Conservation (phyloP, 2,113 vertebrate genomes). For the Laticauda colubrina region DNA sequence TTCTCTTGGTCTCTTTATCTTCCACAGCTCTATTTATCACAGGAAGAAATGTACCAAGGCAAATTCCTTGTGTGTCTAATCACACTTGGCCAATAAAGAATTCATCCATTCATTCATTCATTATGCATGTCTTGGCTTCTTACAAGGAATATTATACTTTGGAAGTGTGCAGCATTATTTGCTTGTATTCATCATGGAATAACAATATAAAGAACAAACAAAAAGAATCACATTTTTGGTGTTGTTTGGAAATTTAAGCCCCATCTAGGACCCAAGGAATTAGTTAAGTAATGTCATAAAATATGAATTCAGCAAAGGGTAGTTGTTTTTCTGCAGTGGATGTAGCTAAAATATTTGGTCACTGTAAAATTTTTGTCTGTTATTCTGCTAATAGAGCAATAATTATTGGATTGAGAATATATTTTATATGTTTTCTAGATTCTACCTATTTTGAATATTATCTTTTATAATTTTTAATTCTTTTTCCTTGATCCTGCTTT, state of each 20-base stretch:
- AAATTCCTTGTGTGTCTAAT: too few species aligned
- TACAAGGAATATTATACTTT: conserved; percentile 47
- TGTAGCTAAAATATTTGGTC: background rate
- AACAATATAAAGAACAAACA: background rate
- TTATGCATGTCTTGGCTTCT: conserved; percentile 35
- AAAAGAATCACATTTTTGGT: background rate
- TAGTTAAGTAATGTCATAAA: background rate
- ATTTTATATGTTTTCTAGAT: background rate
- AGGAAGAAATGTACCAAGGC: too few species aligned
- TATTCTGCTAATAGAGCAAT: background rate
- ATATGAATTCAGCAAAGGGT: background rate
- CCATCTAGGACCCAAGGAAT: background rate
- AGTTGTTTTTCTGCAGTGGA: background rate
- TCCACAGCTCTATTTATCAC: background rate
- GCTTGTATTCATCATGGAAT: background rate
- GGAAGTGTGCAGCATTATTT: conserved; percentile 12
- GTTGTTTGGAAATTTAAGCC: background rate
- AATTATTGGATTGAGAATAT: background rate
- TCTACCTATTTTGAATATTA: background rate
- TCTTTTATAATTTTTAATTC: background rate
- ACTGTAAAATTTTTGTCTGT: background rate
- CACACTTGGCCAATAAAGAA: too few species aligned
- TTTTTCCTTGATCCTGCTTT: background rate
- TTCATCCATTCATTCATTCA: too few species aligned
- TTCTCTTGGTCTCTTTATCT: background rate